These are phyloP conservation scores for Copsychus sechellarum DNA, from an alignment of 2,113 vertebrate species.

Conservation along the genomic window DNA sequence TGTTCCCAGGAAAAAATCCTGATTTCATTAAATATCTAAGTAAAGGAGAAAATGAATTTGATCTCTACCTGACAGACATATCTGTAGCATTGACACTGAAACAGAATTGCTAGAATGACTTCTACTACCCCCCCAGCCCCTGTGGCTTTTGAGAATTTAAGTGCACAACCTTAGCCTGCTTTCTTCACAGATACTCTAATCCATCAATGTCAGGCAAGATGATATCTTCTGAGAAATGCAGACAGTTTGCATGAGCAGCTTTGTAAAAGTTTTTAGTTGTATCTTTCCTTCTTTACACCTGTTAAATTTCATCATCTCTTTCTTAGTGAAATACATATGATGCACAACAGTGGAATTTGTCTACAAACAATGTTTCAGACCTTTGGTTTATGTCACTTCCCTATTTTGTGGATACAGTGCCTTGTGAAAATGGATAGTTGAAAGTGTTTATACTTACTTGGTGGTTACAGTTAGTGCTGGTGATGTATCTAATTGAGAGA, in stretches of 20 bases:
- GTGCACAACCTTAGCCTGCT: neutral
- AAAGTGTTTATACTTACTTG: neutral
- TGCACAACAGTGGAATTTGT: neutral
- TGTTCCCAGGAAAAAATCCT: neutral
- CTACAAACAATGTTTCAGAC: neutral
- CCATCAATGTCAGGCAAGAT: neutral
- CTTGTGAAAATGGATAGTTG: neutral
- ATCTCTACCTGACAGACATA: neutral
- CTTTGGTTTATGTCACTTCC: neutral
- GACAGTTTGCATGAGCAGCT: neutral
- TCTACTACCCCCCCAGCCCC: fast-evolving
- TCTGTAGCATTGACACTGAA: neutral
- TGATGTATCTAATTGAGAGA: neutral
- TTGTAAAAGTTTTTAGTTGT: neutral
- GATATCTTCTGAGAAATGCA: neutral
- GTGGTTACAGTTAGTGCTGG: neutral
- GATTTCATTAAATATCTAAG: neutral
- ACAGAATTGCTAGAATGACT: neutral
- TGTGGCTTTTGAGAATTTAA: neutral
- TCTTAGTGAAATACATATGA: neutral
- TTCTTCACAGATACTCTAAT: neutral
- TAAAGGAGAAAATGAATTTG: neutral
- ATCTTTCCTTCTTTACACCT: neutral
- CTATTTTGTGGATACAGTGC: neutral
- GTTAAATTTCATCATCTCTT: neutral